Conservation (phyloP, 2,113 vertebrate genomes). For the Gila orcuttii region DNA sequence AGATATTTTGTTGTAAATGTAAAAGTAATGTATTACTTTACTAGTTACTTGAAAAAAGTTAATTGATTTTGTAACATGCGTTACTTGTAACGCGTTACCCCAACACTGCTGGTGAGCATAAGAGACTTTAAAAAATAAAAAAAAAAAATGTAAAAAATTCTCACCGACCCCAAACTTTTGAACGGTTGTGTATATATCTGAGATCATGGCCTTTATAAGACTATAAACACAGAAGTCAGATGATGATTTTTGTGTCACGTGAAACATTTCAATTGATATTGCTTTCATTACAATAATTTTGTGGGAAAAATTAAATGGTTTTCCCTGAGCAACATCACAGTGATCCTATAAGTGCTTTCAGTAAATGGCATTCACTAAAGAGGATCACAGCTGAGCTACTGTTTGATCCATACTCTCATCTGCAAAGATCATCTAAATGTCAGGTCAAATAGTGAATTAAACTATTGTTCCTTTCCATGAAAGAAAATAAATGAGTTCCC, state of each 20-base stretch:
- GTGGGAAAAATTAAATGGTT: background rate
- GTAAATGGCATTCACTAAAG: constrained; percentile 36
- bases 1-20: too few relatives aligned
- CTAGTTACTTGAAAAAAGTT: too few relatives aligned
- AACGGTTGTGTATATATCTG: background rate
- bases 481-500: constrained; percentile 31
- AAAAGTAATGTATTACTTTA: too few relatives aligned
- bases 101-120: background rate
- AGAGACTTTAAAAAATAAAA: background rate
- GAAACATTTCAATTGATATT: constrained; percentile 4
- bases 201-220: background rate
- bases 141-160: too few relatives aligned
- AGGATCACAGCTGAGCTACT: constrained; percentile 36
- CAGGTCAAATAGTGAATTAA: constrained; percentile 39
- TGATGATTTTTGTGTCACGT: background rate
- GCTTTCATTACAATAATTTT: background rate
- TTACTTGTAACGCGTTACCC: too few relatives aligned
- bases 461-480: constrained; percentile 45
- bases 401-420: constrained; percentile 37
- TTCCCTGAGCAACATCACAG: constrained; percentile 7
- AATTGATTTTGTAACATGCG: too few relatives aligned
- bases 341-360: constrained; percentile 30
- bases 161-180: background rate
- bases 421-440: constrained; percentile 32
- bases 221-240: background rate